These are phyloP conservation scores for Eupleurogrammus muticus DNA, from an alignment of 2,797 vertebrate genomes.

Conservation along the genomic window DNA sequence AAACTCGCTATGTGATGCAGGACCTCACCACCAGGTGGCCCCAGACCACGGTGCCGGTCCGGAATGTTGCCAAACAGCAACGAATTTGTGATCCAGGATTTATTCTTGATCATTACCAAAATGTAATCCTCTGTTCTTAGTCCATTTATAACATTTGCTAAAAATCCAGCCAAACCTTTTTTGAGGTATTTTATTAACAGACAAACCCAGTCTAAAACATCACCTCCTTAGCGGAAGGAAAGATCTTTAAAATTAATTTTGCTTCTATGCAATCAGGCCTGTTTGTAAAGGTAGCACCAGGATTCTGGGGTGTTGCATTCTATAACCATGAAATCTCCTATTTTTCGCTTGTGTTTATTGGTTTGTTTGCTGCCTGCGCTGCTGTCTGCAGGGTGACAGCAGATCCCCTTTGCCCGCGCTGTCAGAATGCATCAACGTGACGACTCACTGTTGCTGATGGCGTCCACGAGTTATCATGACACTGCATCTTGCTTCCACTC, in stretches of 20 bases:
- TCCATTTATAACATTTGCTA: no score
- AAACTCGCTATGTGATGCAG: no score
- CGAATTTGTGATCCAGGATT: no score
- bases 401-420: slow-evolving; percentile 47
- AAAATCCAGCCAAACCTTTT: no score
- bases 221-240: background rate
- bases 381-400: slow-evolving; percentile 50
- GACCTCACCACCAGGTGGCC: no score
- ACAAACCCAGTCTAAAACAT: no score
- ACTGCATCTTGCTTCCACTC: slow-evolving; percentile 20
- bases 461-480: slow-evolving; percentile 8
- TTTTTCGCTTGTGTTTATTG: slow-evolving; percentile 21
- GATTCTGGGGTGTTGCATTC: background rate
- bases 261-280: slow-evolving; percentile 9
- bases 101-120: no score
- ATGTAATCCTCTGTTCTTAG: no score
- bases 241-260: slow-evolving; percentile 40
- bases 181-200: no score
- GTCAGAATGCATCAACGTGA: slow-evolving; percentile 60
- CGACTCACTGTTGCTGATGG: slow-evolving; percentile 26
- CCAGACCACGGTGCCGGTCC: no score
- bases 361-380: slow-evolving; percentile 23
- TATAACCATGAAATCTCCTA: background rate
- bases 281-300: slow-evolving; percentile 4
- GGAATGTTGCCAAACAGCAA: no score